Base-by-base conservation (phyloP, 1,140 invertebrate genomes). In the Brachionus angularis region DNA sequence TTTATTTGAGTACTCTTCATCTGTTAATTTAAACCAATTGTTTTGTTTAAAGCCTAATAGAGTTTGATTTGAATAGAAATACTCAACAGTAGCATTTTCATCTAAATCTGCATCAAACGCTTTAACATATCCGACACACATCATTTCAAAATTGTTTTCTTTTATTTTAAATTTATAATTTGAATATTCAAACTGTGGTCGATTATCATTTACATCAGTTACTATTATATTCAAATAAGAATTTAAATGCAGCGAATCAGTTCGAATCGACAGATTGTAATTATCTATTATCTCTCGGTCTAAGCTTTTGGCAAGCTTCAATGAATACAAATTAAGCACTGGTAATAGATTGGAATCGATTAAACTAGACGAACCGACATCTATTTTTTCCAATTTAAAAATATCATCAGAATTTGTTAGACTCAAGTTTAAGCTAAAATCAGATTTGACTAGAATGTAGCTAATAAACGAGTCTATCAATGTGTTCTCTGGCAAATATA, bases 141-240 rank as follows among this genome's bases (percentile, higher is more conserved):
- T 39, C 4, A 39, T 58, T 4, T 58, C 14, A 12, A 23, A 25
- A 25, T 58, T 58, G 33, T 58, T 58, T 14, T 58, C 53, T 10
- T 36, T 18, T 36, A 58, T 21, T 18, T 39, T 16, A 39, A 39
- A 58, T 8, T 4, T 39, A 5, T 23, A 34, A 7, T 39, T 21
- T 39, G 27, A 25, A 5, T 23, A 18, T 5, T 23, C 5, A 58
- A 58, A 58, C 25, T 58, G 36, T 10, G 53, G 53, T 3, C 21
- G 16, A 58, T 58, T 58, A 23, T 58, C 53, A 39, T 58, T 58
- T 39, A 42, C 25, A 23, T 58, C 53, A 18, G 21, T 25, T 7
- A 58, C 33, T 23, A 4, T 18, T 14, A 58, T 39, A 23, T 5
- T 58, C 33, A 58, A 27, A n/a, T 25, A 14, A 18, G 53, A 58